Evolutionary conservation across 2,113 vertebrate species (phyloP).

Genomic region (Agapornis roseicollis): DNA sequence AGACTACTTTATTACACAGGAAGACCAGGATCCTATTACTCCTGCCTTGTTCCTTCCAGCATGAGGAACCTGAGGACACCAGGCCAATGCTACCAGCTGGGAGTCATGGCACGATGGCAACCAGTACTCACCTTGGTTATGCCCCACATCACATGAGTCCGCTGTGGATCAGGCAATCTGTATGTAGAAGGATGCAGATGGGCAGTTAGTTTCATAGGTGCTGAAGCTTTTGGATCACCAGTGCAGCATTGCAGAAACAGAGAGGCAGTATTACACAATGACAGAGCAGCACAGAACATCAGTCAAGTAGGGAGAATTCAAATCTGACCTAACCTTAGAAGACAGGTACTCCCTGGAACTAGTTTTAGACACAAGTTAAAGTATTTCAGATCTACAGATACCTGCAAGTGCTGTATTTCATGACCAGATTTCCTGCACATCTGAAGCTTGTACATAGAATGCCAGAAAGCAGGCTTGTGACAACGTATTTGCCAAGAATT

Average conservation of each 20-base stretch:
- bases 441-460: background rate
- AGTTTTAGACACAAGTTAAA: background rate
- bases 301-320: background rate
- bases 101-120: fast-evolving
- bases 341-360: background rate
- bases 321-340: background rate
- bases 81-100: background rate
- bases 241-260: constrained; percentile 39
- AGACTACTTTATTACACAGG: background rate
- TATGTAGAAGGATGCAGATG: constrained; percentile 61
- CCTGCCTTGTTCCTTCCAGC: background rate
- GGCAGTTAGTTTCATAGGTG: constrained; percentile 57
- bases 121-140: constrained; percentile 85
- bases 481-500: background rate
- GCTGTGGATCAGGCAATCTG: constrained; percentile 94
- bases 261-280: constrained; percentile 20
- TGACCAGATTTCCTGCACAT: background rate
- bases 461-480: background rate
- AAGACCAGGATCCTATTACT: background rate
- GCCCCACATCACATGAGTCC: constrained; percentile 95
- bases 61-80: background rate
- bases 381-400: background rate
- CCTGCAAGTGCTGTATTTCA: background rate
- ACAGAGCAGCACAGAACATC: background rate
- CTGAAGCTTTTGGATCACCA: constrained; percentile 36